A percentile compares a stretch with the other conserved stretches of the same genome.
Evolutionary conservation across 2,797 vertebrate genomes (phyloP).

Genomic region (Huso huso): DNA sequence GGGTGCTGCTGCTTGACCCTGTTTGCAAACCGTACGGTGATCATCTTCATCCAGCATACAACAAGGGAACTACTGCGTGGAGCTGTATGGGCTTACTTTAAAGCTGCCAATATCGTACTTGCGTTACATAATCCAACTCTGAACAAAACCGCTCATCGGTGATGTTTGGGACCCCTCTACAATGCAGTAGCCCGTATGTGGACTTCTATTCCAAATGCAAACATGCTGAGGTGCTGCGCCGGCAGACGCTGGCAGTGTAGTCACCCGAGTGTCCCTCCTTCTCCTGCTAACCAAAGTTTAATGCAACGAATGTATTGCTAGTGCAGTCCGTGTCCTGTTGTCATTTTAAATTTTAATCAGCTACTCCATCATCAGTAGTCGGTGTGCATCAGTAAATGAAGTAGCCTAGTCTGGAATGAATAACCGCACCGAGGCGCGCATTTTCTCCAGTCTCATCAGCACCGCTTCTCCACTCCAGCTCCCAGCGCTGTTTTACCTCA

Average conservation of each 20-base stretch:
- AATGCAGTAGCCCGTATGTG: no score
- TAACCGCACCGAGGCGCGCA: background rate
- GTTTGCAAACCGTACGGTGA: slow-evolving; percentile 25
- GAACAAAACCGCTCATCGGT: background rate
- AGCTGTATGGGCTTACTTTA: background rate
- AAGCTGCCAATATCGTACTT: background rate
- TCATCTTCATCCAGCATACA: slow-evolving; percentile 26
- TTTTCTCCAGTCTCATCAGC: slow-evolving; percentile 1
- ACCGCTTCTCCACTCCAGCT: slow-evolving; percentile 6
- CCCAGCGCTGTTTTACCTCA: slow-evolving; percentile 15
- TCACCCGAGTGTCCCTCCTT: no score
- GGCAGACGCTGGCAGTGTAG: no score
- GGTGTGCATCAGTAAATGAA: slow-evolving; percentile 1
- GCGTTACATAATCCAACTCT: slow-evolving; percentile 18
- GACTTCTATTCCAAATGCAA: no score
- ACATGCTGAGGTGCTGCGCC: no score
- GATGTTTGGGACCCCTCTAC: no score
- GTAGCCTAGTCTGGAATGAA: background rate
- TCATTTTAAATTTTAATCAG: background rate
- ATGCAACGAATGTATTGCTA: no score
- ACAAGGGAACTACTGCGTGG: background rate
- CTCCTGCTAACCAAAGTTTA: no score
- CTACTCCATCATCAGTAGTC: slow-evolving; percentile 12
- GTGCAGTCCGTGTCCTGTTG: no score
- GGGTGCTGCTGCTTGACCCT: slow-evolving; percentile 25